Conservation (phyloP, 2,797 vertebrate genomes). For the Microhierax caerulescens region DNA sequence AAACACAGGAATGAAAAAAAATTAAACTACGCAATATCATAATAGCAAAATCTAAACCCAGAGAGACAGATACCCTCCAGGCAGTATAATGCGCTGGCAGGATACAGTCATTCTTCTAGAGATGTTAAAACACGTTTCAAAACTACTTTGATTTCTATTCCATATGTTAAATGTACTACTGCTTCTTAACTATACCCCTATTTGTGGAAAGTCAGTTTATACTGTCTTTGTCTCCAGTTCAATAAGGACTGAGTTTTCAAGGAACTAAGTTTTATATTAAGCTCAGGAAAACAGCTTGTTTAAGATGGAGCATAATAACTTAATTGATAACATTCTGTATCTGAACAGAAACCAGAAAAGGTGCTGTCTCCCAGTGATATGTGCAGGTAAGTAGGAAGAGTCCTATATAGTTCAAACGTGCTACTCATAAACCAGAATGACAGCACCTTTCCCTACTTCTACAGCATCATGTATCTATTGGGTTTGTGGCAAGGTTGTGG, state of each 20-base stretch:
- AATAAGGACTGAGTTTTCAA: not conserved
- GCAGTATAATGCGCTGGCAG: not conserved
- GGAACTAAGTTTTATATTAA: not conserved
- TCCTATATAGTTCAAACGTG: not conserved
- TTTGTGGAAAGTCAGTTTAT: not conserved
- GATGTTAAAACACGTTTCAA: not conserved
- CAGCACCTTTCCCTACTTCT: not conserved
- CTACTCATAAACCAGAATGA: not conserved
- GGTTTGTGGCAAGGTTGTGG: no score
- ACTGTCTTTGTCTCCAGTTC: not conserved
- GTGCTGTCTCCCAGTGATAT: not conserved
- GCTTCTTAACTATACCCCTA: not conserved
- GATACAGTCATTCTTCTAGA: not conserved
- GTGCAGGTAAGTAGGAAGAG: not conserved
- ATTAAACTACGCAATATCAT: not conserved
- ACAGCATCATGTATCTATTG: not conserved
- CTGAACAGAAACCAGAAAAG: not conserved
- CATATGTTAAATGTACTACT: not conserved
- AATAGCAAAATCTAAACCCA: not conserved
- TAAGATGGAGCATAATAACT: not conserved
- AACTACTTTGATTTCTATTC: not conserved
- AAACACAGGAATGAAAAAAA: constrained; percentile 11
- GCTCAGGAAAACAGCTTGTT: not conserved
- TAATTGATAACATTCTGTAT: not conserved
- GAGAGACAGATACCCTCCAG: not conserved